Base-by-base conservation (phyloP, 2,113 vertebrate genomes). In the Phyllopteryx taeniolatus region DNA sequence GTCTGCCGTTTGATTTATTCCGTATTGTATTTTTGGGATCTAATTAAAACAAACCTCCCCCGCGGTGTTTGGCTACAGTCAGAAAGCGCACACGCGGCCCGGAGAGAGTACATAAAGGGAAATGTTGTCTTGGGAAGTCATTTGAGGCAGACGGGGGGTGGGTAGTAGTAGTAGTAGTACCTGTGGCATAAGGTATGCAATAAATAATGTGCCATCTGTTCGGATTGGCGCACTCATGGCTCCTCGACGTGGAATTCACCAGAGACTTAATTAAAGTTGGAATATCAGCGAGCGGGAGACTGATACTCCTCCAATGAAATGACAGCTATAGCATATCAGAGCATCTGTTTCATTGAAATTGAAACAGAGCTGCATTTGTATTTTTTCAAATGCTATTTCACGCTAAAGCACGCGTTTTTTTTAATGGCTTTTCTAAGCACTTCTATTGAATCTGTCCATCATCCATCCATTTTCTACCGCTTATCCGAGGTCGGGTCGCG, bases 221-320 rank as follows among this genome's bases (percentile, higher is more conserved):
- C 83, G 79, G 79, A 82, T 77, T 75, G 71, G 72, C 84, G 78
- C 82, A 77, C 78, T 79, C 75, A 85, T 86, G 78, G 80, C 78
- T 82, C 72, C 72, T 86, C 80, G 6, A n/a, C 79, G 84, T 81
- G 71, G 72, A 79, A 82, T 44, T 83, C 89, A 83, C 84, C 63
- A 60, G 90, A 88, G 90, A 88, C 88, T 86, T 86, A 85, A 91
- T 92, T 93, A 92, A 91, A 89, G 84, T 79, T 80, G 76, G 79
- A 80, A 80, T 85, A 81, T 88, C 82, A 75, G 74, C 70, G 59
- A 83, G 80, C 66, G 31, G 66, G 57, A 80, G 70, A 82, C 73
- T 76, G 74, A 79, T 79, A 81, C 75, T 86, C 42, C 69, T 79
- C 75, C 81, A 78, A 70, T 76, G 70, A 78, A 84, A 82, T 70